A percentile compares a stretch with the other conserved stretches of the same genome.
Conservation (phyloP, 2,113 vertebrate species). For the Maccullochella peelii region DNA sequence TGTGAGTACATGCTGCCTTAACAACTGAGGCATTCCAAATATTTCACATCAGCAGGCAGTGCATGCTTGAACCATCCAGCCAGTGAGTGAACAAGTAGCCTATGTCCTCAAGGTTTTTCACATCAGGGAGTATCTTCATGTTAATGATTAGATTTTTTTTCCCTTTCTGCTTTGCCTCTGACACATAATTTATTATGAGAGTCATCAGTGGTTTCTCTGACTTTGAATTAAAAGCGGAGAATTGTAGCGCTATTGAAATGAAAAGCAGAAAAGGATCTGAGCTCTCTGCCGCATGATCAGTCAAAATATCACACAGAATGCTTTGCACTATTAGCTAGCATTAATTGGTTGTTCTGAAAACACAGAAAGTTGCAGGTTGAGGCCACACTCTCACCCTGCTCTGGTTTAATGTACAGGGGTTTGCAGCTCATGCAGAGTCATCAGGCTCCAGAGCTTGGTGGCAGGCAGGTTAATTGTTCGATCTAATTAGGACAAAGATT, state of each 20-base stretch:
- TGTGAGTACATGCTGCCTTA: slow-evolving; percentile 16
- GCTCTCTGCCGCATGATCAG: slow-evolving; percentile 3
- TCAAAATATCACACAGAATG: slow-evolving; percentile 11
- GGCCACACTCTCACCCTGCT: slow-evolving; percentile 9
- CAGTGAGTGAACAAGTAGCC: slow-evolving; percentile 39
- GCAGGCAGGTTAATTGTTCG: slow-evolving; percentile 72
- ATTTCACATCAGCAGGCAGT: slow-evolving; percentile 57
- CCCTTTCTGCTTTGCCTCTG: slow-evolving; percentile 48
- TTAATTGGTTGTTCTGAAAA: slow-evolving; percentile 41
- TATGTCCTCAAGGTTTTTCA: slow-evolving; percentile 56
- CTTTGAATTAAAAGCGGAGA: slow-evolving; percentile 46
- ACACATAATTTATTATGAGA: slow-evolving; percentile 57
- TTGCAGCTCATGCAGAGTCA: slow-evolving; percentile 56
- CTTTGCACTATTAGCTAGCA: not conserved
- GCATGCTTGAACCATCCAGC: slow-evolving; percentile 51
- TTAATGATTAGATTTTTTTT: slow-evolving; percentile 49
- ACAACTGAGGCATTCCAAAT: slow-evolving; percentile 47
- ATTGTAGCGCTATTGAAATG: slow-evolving; percentile 28
- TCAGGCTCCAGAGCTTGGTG: slow-evolving; percentile 50
- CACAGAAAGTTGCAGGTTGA: slow-evolving; percentile 24
- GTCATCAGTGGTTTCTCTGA: slow-evolving; percentile 40
- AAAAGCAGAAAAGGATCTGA: slow-evolving; percentile 18
- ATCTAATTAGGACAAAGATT: slow-evolving; percentile 79
- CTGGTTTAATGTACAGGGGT: slow-evolving; percentile 18
- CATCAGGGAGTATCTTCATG: slow-evolving; percentile 51